These are phyloP conservation scores for Tetramorium alpestre DNA, from an alignment of 1,140 invertebrate genomes.

Conservation along the genomic window DNA sequence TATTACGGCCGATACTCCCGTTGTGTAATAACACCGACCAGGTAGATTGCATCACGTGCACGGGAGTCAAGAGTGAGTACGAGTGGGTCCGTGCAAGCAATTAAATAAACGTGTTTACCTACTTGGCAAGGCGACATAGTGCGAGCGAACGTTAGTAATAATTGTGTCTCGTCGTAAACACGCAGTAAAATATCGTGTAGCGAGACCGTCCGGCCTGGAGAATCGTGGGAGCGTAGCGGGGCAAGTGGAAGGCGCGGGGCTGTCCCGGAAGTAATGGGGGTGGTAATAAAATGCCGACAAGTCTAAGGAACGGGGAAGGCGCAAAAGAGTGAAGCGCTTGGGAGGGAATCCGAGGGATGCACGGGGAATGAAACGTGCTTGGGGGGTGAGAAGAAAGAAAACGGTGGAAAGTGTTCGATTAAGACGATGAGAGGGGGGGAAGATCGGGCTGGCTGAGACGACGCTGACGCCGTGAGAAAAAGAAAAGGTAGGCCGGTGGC, in stretches of 20 bases:
- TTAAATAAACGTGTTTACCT: constrained; percentile 61
- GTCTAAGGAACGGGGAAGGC: constrained; percentile 42
- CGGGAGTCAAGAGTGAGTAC: not conserved
- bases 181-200: constrained; percentile 70
- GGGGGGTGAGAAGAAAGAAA: not conserved
- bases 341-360: constrained; percentile 54
- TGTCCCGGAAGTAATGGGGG: constrained; percentile 72
- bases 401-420: constrained; percentile 1
- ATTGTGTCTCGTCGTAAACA: constrained; percentile 72
- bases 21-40: not conserved
- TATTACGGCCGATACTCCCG: constrained; percentile 30
- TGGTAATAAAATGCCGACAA: constrained; percentile 75
- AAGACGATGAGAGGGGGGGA: not conserved
- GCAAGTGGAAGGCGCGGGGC: constrained; percentile 21
- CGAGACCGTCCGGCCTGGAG: not conserved
- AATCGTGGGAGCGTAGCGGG: constrained; percentile 46
- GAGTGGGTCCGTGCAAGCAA: constrained; percentile 13
- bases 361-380: not conserved
- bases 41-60: constrained; percentile 13
- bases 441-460: not conserved
- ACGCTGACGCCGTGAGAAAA: constrained; percentile 23
- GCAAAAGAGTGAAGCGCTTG: constrained; percentile 60
- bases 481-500: not conserved
- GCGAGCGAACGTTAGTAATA: constrained; percentile 62
- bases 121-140: constrained; percentile 7